Evolutionary conservation across 1,140 invertebrate species (phyloP).

Genomic region (Euwallacea fornicatus): DNA sequence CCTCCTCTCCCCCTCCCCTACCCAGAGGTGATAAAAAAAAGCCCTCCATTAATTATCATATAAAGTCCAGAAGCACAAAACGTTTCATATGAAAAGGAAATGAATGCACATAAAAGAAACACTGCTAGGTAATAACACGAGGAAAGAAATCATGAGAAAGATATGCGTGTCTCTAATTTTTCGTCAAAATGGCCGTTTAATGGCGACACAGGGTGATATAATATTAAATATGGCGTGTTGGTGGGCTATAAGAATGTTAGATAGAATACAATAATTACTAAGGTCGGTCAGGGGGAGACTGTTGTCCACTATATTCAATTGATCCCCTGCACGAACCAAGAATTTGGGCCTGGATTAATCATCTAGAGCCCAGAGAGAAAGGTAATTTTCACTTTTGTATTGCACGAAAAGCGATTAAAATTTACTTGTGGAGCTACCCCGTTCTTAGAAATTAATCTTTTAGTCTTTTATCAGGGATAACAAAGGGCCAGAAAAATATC

Average conservation of each 20-base stretch:
- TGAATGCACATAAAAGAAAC: conserved; percentile 26
- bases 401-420: conserved; percentile 13
- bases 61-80: conserved; percentile 7
- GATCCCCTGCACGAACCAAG: conserved; percentile 30
- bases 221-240: conserved; percentile 40
- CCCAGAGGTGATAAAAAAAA: too few relatives aligned
- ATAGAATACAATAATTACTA: conserved; percentile 42
- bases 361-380: background rate
- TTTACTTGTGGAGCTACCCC: conserved; percentile 1
- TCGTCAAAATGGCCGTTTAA: conserved; percentile 39
- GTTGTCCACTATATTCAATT: conserved; percentile 35
- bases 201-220: conserved; percentile 38
- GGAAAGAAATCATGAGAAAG: conserved; percentile 23
- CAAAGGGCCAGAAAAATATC: background rate
- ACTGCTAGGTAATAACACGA: conserved; percentile 15
- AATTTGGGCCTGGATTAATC: conserved; percentile 17
- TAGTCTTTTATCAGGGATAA: background rate
- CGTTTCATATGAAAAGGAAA: conserved; percentile 27
- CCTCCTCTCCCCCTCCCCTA: too few relatives aligned
- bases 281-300: conserved; percentile 6
- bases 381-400: conserved; percentile 8
- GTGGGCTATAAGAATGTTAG: conserved; percentile 28
- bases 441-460: conserved; percentile 1
- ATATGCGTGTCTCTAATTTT: conserved; percentile 27
- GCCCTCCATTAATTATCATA: too few relatives aligned